Evolutionary conservation across 1,140 invertebrate species (phyloP), one percentile per base, ranked within the genome.

Genomic region (Drosophila busckii): DNA sequence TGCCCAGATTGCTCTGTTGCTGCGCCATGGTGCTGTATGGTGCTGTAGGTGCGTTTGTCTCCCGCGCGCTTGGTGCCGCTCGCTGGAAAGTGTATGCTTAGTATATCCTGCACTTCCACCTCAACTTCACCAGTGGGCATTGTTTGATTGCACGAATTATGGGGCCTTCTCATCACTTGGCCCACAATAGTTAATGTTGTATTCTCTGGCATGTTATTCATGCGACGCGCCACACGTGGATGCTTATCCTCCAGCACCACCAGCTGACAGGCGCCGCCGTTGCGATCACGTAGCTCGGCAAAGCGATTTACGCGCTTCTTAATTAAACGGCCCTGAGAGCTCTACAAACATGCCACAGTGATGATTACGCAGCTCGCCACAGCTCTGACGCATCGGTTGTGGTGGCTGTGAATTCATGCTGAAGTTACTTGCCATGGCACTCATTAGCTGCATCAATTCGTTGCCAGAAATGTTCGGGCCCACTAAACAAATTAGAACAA

Each of bases 121-220:
- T 89, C 88, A 7, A 88, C 75, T 32, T 87, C 85, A 2, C 88
- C 88, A 0, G 88, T 89, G 1, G 80, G 71, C 75, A 89, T 85
- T 7, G 82, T 85, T 45, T 86, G 69, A 53, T 89, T 89, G 26
- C 75, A 80, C 2, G 84, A 86, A 32, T 80, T 78, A 8, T 41
- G 46, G 0, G 88, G 88, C 2, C 88, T 58, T 1, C 58, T 38
- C 53, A 73, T 73, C 3, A 88, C 88, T 20, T 55, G 56, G 3
- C 88, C 88, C 8, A 87, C 66, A 50, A 89, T 85, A 5, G 86
- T 85, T 3, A 89, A 53, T 4, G 73, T 85, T 3, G 88, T 85
- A 29, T 88, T 84, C 40, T 85, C 58, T 0, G 88, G 88, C 70
- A 89, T 85, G 45, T 88, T 88, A 13, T 75, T 59, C 65, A 89